Percentiles rank a stretch among this genome's conserved stretches.
phyloP scores from a whole-genome alignment of 2,888 invertebrate species.

The Biston betularia region DNA sequence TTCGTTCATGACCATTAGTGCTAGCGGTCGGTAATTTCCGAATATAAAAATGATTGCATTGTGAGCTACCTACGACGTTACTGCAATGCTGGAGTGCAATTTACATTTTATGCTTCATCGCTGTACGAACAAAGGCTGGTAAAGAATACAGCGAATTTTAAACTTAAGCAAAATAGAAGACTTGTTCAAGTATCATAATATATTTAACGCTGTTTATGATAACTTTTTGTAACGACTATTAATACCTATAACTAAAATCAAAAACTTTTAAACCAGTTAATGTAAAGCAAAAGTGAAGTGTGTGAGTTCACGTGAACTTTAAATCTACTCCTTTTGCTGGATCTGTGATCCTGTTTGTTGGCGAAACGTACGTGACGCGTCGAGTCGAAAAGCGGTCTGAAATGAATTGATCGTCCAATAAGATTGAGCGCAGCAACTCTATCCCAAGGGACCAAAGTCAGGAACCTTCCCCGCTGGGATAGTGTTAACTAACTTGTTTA shows the following conservation, averaged over 20 bases:
- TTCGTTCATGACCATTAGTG: constrained; percentile 36
- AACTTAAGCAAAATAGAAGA: constrained; percentile 30
- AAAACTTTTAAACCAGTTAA: neutral
- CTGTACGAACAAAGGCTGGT: constrained; percentile 58
- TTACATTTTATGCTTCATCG: constrained; percentile 69
- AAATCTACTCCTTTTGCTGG: neutral
- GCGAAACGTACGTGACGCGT: constrained; percentile 29
- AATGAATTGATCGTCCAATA: constrained; percentile 71
- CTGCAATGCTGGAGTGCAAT: constrained; percentile 63
- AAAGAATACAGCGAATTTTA: constrained; percentile 39
- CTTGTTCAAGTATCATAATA: constrained; percentile 7
- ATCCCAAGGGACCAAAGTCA: constrained; percentile 66
- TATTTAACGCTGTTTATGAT: constrained; percentile 23
- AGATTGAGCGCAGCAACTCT: constrained; percentile 73
- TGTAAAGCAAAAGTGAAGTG: too few species aligned
- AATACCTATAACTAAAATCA: neutral
- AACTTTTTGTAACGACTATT: constrained; percentile 22
- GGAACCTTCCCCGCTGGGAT: constrained; percentile 57
- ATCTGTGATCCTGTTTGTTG: neutral
- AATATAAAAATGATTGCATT: constrained; percentile 63
- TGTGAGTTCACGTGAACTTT: too few species aligned
- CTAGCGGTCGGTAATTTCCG: constrained; percentile 49
- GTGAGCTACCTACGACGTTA: constrained; percentile 55
- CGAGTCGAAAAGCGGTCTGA: constrained; percentile 69
- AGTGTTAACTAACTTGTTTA: constrained; percentile 69